Evolutionary conservation across 2,113 vertebrate species (phyloP), one percentile per base, ranked within the genome.

Genomic region (Oostethus manadensis): DNA sequence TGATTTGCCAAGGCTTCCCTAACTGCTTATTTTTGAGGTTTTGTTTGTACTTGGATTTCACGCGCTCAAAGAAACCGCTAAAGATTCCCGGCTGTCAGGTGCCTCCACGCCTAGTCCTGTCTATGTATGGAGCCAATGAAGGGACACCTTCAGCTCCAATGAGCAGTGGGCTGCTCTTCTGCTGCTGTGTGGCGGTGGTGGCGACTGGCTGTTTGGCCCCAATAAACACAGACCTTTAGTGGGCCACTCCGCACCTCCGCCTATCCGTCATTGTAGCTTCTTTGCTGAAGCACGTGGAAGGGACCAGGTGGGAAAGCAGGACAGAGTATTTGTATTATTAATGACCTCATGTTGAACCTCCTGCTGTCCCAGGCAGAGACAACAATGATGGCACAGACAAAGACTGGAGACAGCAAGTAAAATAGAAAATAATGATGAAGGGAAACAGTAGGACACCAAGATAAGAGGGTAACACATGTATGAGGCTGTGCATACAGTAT

Each of bases 311-410:
- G 66, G 56, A 26, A 61, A 56, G 54, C 51, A 60, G 46, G 58
- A 22, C 44, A 23, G 38, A 51, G 40, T 68, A 66, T 53, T 65
- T 61, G 75, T 78, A 81, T 86, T 82, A 87, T 87, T 84, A 80
- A 83, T 87, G 79, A 79, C 70, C 78, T 81, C 70, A 79, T 76
- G 73, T 65, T 66, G 73, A 58, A 73, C 45, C 64, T 73, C 74
- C 81, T 66, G 78, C 83, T 85, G 78, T 77, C 73, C 47, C 16
- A 7, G 33, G 46, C 59, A 60, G 40, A 74, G 67, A 63, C 55
- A 53, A 21, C 22, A 21, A 8, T 58, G 58, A 48, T 60, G 13
- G 6, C 29, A 44, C 11, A 66, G 45, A 66, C 64, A 70, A 59
- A 57, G 23, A 56, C 47, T 11, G 15, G 10, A 13, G 20, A 58